These are phyloP conservation scores for Oedothorax gibbosus DNA, from an alignment of 1,140 invertebrate genomes.

Conservation along the genomic window DNA sequence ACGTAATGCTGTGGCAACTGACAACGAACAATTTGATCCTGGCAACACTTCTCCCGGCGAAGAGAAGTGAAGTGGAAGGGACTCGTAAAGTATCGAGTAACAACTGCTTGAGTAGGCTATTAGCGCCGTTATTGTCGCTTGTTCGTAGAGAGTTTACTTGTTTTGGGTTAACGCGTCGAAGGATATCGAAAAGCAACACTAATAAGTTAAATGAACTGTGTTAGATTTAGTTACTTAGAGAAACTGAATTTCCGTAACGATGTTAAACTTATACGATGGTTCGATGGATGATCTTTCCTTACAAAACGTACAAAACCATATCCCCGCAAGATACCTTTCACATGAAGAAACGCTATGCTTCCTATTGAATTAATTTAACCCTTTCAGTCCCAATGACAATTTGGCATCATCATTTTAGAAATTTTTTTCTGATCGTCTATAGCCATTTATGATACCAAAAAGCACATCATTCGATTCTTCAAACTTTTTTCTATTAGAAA, in stretches of 20 bases:
- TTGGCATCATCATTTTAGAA: no score
- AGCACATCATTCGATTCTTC: no score
- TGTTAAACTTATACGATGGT: no score
- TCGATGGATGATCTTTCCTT: no score
- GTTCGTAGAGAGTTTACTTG: background rate
- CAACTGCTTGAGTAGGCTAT: slow-evolving; percentile 1
- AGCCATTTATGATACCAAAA: no score
- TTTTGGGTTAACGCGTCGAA: slow-evolving; percentile 17
- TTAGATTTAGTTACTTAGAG: slow-evolving; percentile 17
- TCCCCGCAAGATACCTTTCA: no score
- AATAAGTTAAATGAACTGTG: slow-evolving; percentile 27
- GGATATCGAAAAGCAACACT: slow-evolving; percentile 12
- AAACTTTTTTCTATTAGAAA: no score
- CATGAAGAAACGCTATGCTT: background rate
- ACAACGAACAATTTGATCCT: slow-evolving; percentile 17
- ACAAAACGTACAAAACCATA: background rate
- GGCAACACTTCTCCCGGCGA: background rate
- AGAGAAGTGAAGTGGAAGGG: slow-evolving; percentile 14
- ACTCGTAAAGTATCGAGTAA: slow-evolving; percentile 24
- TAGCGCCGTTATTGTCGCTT: slow-evolving; percentile 37
- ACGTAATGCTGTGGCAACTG: slow-evolving; percentile 24
- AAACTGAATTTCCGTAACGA: no score
- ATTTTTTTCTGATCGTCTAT: no score
- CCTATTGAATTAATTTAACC: no score
- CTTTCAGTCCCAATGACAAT: no score